phyloP scores from a whole-genome alignment of 1,140 invertebrate genomes.

The Ctenoplectra terminalis region DNA sequence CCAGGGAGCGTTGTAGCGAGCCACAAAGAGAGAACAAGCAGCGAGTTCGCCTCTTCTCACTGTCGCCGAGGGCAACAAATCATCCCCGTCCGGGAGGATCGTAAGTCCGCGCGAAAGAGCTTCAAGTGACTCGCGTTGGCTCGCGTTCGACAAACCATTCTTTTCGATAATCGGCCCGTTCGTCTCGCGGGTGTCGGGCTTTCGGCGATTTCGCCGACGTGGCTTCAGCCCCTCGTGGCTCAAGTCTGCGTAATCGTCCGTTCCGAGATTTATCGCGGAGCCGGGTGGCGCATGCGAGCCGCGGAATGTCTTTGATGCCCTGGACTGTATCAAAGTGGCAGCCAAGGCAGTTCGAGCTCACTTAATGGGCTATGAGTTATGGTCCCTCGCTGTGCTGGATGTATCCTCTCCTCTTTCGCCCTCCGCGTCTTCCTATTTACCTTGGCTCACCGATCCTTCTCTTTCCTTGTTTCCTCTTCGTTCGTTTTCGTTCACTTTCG shows the following conservation, averaged over 20 bases:
- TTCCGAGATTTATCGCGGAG: conserved; percentile 72
- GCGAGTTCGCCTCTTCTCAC: neutral
- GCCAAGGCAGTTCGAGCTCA: conserved; percentile 72
- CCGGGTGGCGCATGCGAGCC: conserved; percentile 45
- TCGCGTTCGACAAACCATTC: conserved; percentile 61
- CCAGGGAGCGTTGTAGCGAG: neutral
- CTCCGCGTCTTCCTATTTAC: conserved; percentile 25
- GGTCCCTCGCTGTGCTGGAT: conserved; percentile 56
- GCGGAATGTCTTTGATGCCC: conserved; percentile 80
- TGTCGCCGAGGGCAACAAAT: conserved; percentile 47
- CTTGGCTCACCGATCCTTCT: conserved; percentile 6
- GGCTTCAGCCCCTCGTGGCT: conserved; percentile 39
- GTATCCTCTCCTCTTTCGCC: conserved; percentile 55
- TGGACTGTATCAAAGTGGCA: conserved; percentile 79
- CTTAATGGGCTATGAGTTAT: conserved; percentile 82
- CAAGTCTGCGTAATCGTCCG: conserved; percentile 62
- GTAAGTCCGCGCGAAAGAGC: neutral
- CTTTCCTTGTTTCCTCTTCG: conserved; percentile 6
- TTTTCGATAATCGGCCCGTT: conserved; percentile 63
- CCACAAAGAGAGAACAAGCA: conserved; percentile 1
- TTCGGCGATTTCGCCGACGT: conserved; percentile 62
- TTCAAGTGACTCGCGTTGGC: conserved; percentile 19
- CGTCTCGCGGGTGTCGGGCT: conserved; percentile 34
- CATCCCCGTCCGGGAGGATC: conserved; percentile 31
- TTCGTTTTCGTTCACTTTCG: conserved; percentile 5